phyloP scores from a whole-genome alignment of 2,888 invertebrate genomes.

The Gerris lacustris region DNA sequence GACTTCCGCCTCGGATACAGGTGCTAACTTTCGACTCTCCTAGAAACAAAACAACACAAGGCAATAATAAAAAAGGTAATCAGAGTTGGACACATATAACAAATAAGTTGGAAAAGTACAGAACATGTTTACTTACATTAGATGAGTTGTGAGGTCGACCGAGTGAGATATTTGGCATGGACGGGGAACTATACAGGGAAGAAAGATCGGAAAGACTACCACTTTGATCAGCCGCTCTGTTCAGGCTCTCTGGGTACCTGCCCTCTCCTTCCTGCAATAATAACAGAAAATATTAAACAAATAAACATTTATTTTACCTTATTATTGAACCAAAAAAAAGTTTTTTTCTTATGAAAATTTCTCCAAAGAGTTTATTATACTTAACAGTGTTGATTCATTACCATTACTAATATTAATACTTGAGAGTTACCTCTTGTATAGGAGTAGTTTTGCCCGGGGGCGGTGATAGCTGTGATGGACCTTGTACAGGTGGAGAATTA shows the following conservation, averaged over 20 bases:
- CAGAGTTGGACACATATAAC: not conserved
- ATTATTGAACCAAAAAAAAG: not conserved
- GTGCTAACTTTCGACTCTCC: slow-evolving; percentile 42
- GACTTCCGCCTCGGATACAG: slow-evolving; percentile 66
- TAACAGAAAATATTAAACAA: slow-evolving; percentile 19
- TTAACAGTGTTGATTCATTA: no score
- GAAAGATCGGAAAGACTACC: slow-evolving; percentile 60
- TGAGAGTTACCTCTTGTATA: slow-evolving; percentile 50
- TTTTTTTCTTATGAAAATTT: slow-evolving; percentile 11
- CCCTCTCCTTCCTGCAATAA: slow-evolving; percentile 55
- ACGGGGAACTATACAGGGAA: slow-evolving; percentile 79
- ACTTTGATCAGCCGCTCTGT: slow-evolving; percentile 45
- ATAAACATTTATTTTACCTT: slow-evolving; percentile 18
- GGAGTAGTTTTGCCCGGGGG: slow-evolving; percentile 49
- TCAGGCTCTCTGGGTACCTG: slow-evolving; percentile 43
- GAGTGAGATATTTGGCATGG: slow-evolving; percentile 92
- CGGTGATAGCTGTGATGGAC: slow-evolving; percentile 50
- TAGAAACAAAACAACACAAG: slow-evolving; percentile 24
- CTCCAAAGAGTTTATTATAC: not conserved
- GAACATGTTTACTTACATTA: not conserved
- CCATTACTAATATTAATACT: not conserved
- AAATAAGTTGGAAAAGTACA: not conserved
- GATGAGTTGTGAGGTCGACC: slow-evolving; percentile 53
- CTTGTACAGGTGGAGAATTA: slow-evolving; percentile 54
- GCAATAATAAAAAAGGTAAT: not conserved